Evolutionary conservation across 2,113 vertebrate genomes (phyloP), one percentile per base, ranked within the genome.

Genomic region (Elaphurus davidianus): DNA sequence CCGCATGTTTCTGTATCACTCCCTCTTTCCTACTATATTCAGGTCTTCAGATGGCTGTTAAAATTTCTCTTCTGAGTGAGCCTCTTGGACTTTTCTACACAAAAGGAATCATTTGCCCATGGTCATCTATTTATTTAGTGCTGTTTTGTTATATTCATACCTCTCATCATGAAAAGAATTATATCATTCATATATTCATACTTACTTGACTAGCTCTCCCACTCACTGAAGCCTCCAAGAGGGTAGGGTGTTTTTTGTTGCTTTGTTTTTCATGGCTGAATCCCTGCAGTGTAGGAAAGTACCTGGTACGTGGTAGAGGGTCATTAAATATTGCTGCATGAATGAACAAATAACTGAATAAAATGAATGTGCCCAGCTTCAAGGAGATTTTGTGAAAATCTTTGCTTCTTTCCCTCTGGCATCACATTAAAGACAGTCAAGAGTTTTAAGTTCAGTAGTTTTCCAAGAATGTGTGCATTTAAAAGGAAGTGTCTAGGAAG

Each of bases 311-410:
- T 3, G 33, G 23, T 47, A 30, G 79, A 83, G 14, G 60, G 14
- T 47, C 79, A 74, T 87, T 79, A 93, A 90, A 94, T 74, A 84
- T 85, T 91, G 92, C 79, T 93, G 59, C 50, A 62, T 92, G 60
- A 74, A 27, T 88, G 67, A 96, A 87, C 59, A 71, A 71, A 96
- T 64, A n/a, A 81, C n/a, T 88, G 76, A 93, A 54, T 55, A 76
- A 71, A 87, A 60, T 92, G 59, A 83, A 82, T 60, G 9, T 71
- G 60, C 50, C 91, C 82, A 54, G 10, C 62, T 92, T 84, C 81
- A 67, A 88, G 93, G 28, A 76, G 67, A 79, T 62, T 17, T 45
- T 52, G 45, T 67, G 64, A 91, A 86, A 94, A 91, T 62, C 83
- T 85, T 47, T 81, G 52, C 33, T 87, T 60, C 45, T 97, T 96